Base-by-base conservation (phyloP, 2,888 invertebrate species). In the Caenorhabditis uteleia region DNA sequence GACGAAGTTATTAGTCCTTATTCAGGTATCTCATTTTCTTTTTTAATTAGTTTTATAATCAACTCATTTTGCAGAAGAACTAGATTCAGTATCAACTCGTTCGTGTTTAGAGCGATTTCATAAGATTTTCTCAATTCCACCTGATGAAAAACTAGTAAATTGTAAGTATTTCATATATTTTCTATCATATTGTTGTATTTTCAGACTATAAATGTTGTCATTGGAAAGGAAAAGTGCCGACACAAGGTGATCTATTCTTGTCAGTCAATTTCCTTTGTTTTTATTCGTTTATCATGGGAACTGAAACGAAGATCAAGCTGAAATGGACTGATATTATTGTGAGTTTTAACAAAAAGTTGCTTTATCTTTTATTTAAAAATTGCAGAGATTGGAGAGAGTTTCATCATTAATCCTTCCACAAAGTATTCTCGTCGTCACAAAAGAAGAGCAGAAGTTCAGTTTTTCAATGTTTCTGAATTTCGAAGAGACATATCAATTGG, bases 181-280 rank as follows among this genome's bases (percentile, higher is more conserved):
- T 14, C 14, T 10, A 29, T 7, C 7, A 7, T 29, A 29, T 10
- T 29, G 7, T 10, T 29, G 14, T 29, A 27, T 39, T 16, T 45
- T 45, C 33, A 87, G 87, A 87, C 77, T 87, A 87, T 75, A 86
- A 86, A 10, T 88, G 83, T 83, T 95, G 95, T 83, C 94, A 92
- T 83, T 91, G 93, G 90, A 93, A 93, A 85, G 90, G 91, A 31
- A 90, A 90, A 84, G 87, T 97, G 74, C 95, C 95, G 0, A 87
- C 92, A n/a, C 95, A 95, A 86, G 97, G 97, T 29, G 93, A 93
- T 90, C 87, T 97, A 84, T 98, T 95, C 84, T 88, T 97, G n/a
- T 94, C 95, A 20, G 90, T 97, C 31, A 93, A 94, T 84, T 92
- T 93, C 84, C 88, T 95, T 84, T 94, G 94, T 84, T 98, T 97